These are phyloP conservation scores for Actinernus sp. DNA, from an alignment of 92 coral and sea anemone genomes.

Conservation along the genomic window DNA sequence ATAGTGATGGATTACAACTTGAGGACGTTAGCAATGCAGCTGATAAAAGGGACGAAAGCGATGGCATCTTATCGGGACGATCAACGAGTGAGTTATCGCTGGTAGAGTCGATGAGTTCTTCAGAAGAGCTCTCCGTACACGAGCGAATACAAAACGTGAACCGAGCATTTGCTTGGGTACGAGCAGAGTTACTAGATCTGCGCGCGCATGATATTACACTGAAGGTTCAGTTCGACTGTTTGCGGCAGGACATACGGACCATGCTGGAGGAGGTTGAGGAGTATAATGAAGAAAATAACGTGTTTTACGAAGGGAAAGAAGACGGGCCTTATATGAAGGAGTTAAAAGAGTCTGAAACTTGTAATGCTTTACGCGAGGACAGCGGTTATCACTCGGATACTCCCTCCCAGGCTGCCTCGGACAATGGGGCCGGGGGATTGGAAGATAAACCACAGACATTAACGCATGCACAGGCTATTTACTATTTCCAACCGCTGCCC, in stretches of 20 bases:
- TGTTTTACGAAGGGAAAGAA: not conserved
- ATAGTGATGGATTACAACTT: no score
- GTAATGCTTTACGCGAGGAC: constrained; percentile 27
- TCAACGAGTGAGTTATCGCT: not conserved
- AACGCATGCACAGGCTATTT: constrained; percentile 15
- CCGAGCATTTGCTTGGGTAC: constrained; percentile 42
- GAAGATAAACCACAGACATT: not conserved
- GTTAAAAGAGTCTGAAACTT: not conserved
- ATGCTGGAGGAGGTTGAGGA: constrained; percentile 18
- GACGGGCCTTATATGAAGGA: not conserved
- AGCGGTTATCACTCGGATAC: constrained; percentile 50
- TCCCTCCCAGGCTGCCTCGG: constrained; percentile 16
- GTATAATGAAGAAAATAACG: constrained; percentile 16
- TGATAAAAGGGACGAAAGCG: not conserved
- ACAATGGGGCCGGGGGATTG: not conserved
- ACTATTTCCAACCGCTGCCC: constrained; percentile 28
- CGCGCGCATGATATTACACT: constrained; percentile 21
- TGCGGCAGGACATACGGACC: constrained; percentile 26
- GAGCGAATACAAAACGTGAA: constrained; percentile 42
- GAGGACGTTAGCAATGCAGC: no score
- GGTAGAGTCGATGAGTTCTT: not conserved
- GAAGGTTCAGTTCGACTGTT: constrained; percentile 37
- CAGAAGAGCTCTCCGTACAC: constrained; percentile 8
- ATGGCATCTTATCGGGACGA: not conserved
- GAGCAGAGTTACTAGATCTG: constrained; percentile 16